Base-by-base conservation (phyloP, 2,113 vertebrate species). In the Paraplagusia blochii region DNA sequence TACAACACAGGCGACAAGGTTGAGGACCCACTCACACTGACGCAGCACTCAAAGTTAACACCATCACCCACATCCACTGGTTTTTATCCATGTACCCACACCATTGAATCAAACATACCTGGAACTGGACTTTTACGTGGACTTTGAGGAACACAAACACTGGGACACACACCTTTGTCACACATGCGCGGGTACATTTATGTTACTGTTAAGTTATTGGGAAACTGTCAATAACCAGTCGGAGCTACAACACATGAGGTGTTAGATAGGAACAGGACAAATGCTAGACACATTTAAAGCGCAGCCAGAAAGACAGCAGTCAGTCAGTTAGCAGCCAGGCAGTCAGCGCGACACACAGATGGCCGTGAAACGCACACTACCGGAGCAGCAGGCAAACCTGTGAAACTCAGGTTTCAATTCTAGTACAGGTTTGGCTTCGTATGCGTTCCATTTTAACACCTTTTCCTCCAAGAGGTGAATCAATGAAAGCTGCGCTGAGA, bases 231-330 rank as follows among this genome's bases (percentile, higher is more conserved):
- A 73, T 72, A 69, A 74, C 72, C 56, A 18, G 59, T 43, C 40
- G 55, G 39, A 69, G 53, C 35, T 29, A 62, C 45, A n/a, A 53
- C 60, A 65, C 56, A 50, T 65, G 53, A 68, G 63, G 49, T 63
- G 73, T 77, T 82, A 79, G 69, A 75, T 50, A 33, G 36, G 65
- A 72, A 61, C 57, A 39, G 57, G 58, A 66, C 81, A 79, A 73
- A 72, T 43, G 58, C 61, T 63, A 0, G 58, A 48, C 59, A 60
- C 36, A 51, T 44, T 29, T 70, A 45, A 79, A 76, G 79, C 44
- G 18, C 79, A 81, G 73, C 76, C 77, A 70, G 43, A 66, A 60
- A 72, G 58, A 69, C 10, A 42, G 66, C 33, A 43, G 42, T 62
- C 65, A 47, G 22, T 29, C 22, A 29, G 22, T 29, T 6, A 29